Evolutionary conservation across 2,113 vertebrate species (phyloP).

Genomic region (Circaetus gallicus): DNA sequence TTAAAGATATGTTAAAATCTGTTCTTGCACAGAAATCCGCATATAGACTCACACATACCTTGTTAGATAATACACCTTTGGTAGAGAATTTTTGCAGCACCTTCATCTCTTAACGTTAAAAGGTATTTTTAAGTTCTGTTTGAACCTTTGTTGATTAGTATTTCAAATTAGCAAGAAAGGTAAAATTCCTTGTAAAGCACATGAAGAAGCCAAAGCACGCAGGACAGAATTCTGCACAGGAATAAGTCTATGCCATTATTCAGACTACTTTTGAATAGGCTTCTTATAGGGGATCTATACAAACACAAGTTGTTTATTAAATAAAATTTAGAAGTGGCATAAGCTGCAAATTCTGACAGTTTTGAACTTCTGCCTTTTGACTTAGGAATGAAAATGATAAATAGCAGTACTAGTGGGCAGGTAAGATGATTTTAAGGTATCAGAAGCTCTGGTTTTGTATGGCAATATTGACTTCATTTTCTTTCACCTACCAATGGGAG

Average conservation of each 20-base stretch:
- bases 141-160: conserved; percentile 18
- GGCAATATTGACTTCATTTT: neutral
- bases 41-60: neutral
- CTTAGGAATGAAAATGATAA: neutral
- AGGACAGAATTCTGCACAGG: neutral
- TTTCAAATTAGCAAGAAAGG: conserved; percentile 33
- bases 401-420: neutral
- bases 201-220: neutral
- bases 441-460: neutral
- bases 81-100: neutral
- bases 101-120: neutral
- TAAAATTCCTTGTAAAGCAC: neutral
- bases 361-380: neutral
- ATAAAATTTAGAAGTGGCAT: neutral
- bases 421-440: neutral
- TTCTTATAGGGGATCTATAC: neutral
- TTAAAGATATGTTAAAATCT: neutral
- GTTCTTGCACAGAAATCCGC: neutral
- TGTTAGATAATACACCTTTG: neutral
- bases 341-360: neutral
- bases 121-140: conserved; percentile 28
- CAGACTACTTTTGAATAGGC: neutral
- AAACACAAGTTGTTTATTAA: neutral
- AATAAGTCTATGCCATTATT: neutral
- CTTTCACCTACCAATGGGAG: neutral